Evolutionary conservation across 2,113 vertebrate genomes (phyloP).

Genomic region (Ictalurus furcatus): DNA sequence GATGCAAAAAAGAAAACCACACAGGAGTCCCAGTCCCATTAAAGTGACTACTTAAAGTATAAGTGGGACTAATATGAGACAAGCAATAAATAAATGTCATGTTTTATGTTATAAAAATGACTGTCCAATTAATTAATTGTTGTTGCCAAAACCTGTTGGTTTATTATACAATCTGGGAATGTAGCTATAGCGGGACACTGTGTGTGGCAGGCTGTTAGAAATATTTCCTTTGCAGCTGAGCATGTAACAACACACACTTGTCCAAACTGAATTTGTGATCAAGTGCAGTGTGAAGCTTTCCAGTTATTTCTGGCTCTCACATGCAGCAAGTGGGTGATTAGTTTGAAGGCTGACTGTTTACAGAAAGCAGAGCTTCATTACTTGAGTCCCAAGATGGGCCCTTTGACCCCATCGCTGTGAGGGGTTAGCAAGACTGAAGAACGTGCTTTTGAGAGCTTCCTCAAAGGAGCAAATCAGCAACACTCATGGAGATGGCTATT

Average conservation of each 20-base stretch:
- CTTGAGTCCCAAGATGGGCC: constrained; percentile 28
- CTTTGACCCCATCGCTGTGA: constrained; percentile 18
- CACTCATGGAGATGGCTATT: neutral
- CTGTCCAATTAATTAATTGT: neutral
- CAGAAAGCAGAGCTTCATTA: constrained; percentile 40
- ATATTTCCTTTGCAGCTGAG: constrained; percentile 37
- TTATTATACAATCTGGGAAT: neutral
- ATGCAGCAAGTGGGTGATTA: constrained; percentile 60
- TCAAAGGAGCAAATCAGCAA: constrained; percentile 19
- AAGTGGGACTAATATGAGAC: neutral
- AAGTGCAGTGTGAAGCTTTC: constrained; percentile 36
- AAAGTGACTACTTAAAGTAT: neutral
- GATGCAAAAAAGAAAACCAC: neutral
- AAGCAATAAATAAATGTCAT: neutral
- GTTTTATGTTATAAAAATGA: neutral
- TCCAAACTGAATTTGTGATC: constrained; percentile 63
- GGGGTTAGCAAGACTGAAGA: constrained; percentile 10
- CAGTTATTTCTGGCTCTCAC: constrained; percentile 61
- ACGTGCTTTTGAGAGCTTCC: constrained; percentile 7
- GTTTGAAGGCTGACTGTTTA: constrained; percentile 52
- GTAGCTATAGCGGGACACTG: neutral
- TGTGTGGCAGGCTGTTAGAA: constrained; percentile 15
- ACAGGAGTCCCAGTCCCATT: neutral
- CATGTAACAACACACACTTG: constrained; percentile 58
- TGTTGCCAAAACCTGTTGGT: neutral